These are phyloP conservation scores for Tinea trinotella DNA, from an alignment of 2,888 invertebrate species.

Conservation along the genomic window DNA sequence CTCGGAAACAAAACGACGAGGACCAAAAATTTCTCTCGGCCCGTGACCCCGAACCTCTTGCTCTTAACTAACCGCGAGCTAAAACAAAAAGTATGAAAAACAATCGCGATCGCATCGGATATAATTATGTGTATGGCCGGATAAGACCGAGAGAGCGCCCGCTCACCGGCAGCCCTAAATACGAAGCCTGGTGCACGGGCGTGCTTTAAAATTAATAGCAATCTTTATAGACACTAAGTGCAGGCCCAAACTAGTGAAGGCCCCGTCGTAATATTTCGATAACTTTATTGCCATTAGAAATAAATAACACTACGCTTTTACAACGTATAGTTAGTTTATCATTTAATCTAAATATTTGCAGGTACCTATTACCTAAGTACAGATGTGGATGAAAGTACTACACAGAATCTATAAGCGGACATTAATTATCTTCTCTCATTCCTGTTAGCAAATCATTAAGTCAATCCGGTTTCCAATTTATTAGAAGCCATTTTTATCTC, in stretches of 20 bases:
- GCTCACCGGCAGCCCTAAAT: conserved; percentile 19
- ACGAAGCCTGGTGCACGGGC: conserved; percentile 15
- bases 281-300: conserved; percentile 29
- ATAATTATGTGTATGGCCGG: conserved; percentile 54
- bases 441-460: conserved; percentile 5
- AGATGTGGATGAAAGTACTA: not conserved
- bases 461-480: not conserved
- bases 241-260: conserved; percentile 22
- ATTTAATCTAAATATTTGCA: too few species aligned
- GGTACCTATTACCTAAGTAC: too few species aligned
- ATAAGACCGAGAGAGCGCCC: conserved; percentile 21
- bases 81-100: conserved; percentile 34
- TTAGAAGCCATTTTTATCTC: conserved; percentile 1
- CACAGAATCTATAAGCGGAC: not conserved
- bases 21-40: conserved; percentile 18
- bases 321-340: too few species aligned
- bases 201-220: conserved; percentile 64
- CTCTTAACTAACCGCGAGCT: conserved; percentile 5
- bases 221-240: conserved; percentile 61
- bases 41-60: conserved; percentile 15
- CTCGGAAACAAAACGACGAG: conserved; percentile 10
- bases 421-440: conserved; percentile 2
- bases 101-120: conserved; percentile 52
- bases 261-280: conserved; percentile 33
- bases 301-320: too few species aligned